These are phyloP conservation scores for Chrysolina haemoptera DNA, from an alignment of 2,888 invertebrate species.

Conservation along the genomic window DNA sequence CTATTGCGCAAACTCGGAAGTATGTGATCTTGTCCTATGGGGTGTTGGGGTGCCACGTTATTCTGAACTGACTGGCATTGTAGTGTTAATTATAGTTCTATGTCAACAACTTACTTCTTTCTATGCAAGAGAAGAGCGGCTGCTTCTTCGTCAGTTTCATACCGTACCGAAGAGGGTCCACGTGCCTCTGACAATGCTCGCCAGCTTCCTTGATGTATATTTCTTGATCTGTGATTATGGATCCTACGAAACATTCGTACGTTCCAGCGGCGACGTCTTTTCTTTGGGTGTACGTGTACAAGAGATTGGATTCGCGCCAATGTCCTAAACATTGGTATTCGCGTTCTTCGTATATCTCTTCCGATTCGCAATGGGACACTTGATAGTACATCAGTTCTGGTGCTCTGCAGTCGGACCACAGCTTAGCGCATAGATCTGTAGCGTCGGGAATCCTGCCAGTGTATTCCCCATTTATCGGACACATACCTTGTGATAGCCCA, in stretches of 20 bases:
- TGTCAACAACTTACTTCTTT: constrained; percentile 47
- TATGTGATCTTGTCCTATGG: too few species aligned
- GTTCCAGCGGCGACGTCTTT: constrained; percentile 73
- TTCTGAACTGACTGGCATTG: too few species aligned
- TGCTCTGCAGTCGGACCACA: constrained; percentile 77
- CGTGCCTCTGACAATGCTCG: constrained; percentile 75
- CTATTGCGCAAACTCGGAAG: too few species aligned
- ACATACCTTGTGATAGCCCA: constrained; percentile 63
- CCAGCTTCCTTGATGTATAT: constrained; percentile 80
- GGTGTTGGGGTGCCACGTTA: too few species aligned
- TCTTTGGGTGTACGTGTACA: constrained; percentile 78
- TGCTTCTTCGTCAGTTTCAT: constrained; percentile 75
- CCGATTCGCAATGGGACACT: constrained; percentile 75
- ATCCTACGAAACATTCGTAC: constrained; percentile 79
- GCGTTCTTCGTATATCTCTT: constrained; percentile 77
- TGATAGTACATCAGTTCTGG: constrained; percentile 79
- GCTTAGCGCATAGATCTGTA: constrained; percentile 75
- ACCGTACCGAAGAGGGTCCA: constrained; percentile 74
- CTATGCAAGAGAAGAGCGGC: constrained; percentile 62
- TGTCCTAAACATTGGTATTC: constrained; percentile 79
- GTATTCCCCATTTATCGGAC: constrained; percentile 79
- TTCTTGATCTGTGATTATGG: constrained; percentile 73
- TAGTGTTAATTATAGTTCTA: too few species aligned
- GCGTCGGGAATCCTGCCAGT: constrained; percentile 77
- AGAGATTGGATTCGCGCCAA: constrained; percentile 76